These are phyloP conservation scores for Piaya cayana DNA, from an alignment of 2,113 vertebrate species.

Conservation along the genomic window DNA sequence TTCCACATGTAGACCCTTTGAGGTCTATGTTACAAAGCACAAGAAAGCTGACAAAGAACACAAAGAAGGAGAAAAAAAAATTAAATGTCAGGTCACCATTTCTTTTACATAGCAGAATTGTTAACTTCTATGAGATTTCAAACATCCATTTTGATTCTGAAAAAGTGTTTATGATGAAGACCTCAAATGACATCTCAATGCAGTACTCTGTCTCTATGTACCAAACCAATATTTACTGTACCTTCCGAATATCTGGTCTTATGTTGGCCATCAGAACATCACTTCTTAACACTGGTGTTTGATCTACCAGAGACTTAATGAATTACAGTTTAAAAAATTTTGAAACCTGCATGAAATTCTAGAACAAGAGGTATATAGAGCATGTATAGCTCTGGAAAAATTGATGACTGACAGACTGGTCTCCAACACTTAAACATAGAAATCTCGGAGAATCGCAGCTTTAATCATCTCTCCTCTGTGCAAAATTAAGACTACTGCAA, in stretches of 20 bases:
- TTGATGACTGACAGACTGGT: neutral
- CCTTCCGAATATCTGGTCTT: neutral
- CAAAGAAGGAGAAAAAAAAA: neutral
- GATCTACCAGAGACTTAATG: neutral
- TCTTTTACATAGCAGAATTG: neutral
- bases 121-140: neutral
- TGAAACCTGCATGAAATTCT: neutral
- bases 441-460: neutral
- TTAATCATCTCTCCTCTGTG: neutral
- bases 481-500: neutral
- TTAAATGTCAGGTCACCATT: neutral
- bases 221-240: neutral
- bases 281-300: neutral
- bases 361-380: neutral
- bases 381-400: neutral
- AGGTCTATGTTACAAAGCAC: neutral
- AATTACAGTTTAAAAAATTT: neutral
- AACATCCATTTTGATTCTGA: neutral
- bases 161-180: neutral
- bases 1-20: neutral
- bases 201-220: neutral
- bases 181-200: neutral
- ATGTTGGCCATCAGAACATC: neutral
- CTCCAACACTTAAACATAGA: neutral
- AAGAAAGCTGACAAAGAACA: neutral